Base-by-base conservation (phyloP, 2,888 invertebrate species). In the Rhingia campestris region DNA sequence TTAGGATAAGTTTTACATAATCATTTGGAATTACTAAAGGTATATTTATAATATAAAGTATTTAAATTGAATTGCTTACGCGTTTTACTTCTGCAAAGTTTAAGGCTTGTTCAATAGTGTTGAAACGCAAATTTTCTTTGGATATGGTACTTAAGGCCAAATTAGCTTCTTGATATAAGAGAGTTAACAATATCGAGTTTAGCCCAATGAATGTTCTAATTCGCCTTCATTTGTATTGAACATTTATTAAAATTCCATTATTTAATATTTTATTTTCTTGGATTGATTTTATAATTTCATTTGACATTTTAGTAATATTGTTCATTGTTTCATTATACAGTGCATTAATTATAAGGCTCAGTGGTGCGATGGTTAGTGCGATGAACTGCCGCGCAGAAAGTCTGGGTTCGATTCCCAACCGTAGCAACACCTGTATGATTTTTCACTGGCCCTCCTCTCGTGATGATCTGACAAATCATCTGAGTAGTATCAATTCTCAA, bases 171-270 rank as follows among this genome's bases (percentile, higher is more conserved):
- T 51, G 35, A 47, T 14, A 85, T 67, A 12, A 80, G 41, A 37
- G 81, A 74, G 35, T 86, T 86, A 12, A 82, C 51, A 35, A 84
- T 64, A 10, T 39, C 49, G 10, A n/a, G n/a, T n/a, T n/a, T n/a
- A 80, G 82, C 73, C 76, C 77, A 81, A 51, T 84, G 73, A 58
- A 51, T 84, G 69, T 41, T 58, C 41, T 41, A 79, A 56, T 67
- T 81, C 81, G 61, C 75, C 66, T 63, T 81, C 76, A 22, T 53
- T 64, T 64, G n/a, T 64, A 64, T 64, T 53, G 51, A 32, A 41
- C 30, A 12, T 39, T 47, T 22, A 51, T 14, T 10, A 51, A 14
- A 51, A 64, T 64, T 51, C 41, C 64, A n/a, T 51, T 64, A 32
- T 51, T 64, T 33, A 64, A n/a, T 32, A 37, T 45, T 63, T 63